Conservation (phyloP, 92 coral and sea anemone species). For the Siderastrea radians region DNA sequence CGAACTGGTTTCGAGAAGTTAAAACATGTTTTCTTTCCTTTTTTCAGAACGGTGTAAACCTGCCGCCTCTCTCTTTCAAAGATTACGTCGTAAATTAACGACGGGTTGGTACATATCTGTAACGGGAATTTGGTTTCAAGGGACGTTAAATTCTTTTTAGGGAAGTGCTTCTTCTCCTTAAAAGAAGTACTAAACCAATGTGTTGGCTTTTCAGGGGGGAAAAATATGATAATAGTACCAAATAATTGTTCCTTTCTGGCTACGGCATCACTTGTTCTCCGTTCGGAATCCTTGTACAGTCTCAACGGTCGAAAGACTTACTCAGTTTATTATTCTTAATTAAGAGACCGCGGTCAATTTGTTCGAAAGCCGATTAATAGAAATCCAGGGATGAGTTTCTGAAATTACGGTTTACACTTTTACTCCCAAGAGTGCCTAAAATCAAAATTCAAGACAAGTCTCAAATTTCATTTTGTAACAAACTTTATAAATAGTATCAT, state of each 20-base stretch:
- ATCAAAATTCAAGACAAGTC: not conserved
- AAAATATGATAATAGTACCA: not conserved
- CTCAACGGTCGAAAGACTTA: too few relatives aligned
- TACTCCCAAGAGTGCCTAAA: too few relatives aligned
- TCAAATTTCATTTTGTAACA: too few relatives aligned
- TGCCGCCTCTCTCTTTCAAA: not conserved
- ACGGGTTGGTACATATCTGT: not conserved
- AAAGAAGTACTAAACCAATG: not conserved
- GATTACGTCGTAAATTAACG: not conserved
- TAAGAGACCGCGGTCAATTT: not conserved
- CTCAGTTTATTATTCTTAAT: too few relatives aligned
- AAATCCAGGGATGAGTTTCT: not conserved
- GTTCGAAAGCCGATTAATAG: not conserved
- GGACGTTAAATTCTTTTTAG: not conserved
- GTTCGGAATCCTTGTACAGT: not conserved
- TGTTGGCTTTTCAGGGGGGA: not conserved
- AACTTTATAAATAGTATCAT: too few relatives aligned
- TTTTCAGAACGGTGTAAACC: not conserved
- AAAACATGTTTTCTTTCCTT: not conserved
- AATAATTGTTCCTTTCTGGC: not conserved
- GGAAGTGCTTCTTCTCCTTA: not conserved
- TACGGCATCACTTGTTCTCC: not conserved
- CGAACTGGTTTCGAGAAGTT: not conserved
- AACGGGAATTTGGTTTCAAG: not conserved
- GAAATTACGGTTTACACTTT: not conserved